Conservation (phyloP, 1,140 invertebrate genomes). For the Drosophila sechellia region DNA sequence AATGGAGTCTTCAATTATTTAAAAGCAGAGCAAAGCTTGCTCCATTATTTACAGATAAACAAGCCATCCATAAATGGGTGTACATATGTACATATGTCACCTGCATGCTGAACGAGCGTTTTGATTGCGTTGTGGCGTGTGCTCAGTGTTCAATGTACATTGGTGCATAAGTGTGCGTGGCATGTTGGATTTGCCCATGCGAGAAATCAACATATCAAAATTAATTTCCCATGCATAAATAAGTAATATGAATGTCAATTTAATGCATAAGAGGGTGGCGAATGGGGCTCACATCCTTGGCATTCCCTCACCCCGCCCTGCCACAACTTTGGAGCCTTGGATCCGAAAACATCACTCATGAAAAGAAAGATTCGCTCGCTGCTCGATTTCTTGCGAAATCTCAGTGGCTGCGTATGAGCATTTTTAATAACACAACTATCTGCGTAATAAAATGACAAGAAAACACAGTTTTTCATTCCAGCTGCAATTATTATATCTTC, state of each 20-base stretch:
- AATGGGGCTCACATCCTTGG: conserved; percentile 1
- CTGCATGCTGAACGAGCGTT: conserved; percentile 17
- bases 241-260: conserved; percentile 82
- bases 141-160: neutral
- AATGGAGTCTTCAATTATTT: conserved; percentile 5
- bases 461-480: too few relatives aligned
- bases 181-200: conserved; percentile 71
- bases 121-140: conserved; percentile 1
- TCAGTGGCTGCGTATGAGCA: too few relatives aligned
- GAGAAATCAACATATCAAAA: conserved; percentile 81
- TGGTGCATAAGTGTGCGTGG: conserved; percentile 8
- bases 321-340: neutral
- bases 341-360: too few relatives aligned
- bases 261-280: conserved; percentile 57
- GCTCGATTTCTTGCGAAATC: too few relatives aligned
- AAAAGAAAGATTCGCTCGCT: too few relatives aligned
- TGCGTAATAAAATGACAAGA: too few relatives aligned
- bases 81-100: conserved; percentile 11
- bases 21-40: conserved; percentile 6
- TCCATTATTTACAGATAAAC: conserved; percentile 13
- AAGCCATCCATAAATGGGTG: conserved; percentile 1
- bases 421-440: too few relatives aligned
- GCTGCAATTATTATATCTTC: too few relatives aligned
- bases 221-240: conserved; percentile 82
- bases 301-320: neutral